phyloP scores from a whole-genome alignment of 2,113 vertebrate genomes.

The Nycticebus coucang region DNA sequence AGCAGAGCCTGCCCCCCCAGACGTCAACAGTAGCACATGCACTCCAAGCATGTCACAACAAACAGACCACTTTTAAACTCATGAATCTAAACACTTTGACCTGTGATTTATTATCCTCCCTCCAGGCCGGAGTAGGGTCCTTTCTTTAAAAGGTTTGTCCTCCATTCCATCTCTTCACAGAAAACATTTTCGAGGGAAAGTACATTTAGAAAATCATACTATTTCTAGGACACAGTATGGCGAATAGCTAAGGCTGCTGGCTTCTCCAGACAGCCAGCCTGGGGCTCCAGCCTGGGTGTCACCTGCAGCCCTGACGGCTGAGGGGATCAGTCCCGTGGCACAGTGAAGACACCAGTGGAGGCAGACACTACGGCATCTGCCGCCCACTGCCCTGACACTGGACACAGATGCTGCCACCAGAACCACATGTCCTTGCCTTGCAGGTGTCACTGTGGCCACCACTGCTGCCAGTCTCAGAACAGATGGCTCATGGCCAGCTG shows the following conservation, averaged over 20 bases:
- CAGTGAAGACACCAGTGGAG: not conserved
- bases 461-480: not conserved
- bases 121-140: not conserved
- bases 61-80: not conserved
- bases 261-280: not conserved
- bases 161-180: slow-evolving; percentile 19
- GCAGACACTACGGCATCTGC: not conserved
- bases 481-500: not conserved
- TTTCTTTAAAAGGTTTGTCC: slow-evolving; percentile 34
- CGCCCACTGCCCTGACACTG: not conserved
- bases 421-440: not conserved
- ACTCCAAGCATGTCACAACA: slow-evolving; percentile 4
- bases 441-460: not conserved
- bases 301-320: not conserved
- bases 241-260: not conserved
- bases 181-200: slow-evolving; percentile 19
- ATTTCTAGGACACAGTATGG: not conserved
- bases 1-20: not conserved
- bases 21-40: not conserved
- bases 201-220: not conserved
- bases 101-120: slow-evolving; percentile 9
- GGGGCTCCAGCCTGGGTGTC: not conserved
- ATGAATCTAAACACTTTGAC: slow-evolving; percentile 33
- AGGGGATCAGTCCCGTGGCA: not conserved
- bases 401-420: not conserved